Evolutionary conservation across 2,888 invertebrate genomes (phyloP).

Genomic region (Cynaeus angustus): DNA sequence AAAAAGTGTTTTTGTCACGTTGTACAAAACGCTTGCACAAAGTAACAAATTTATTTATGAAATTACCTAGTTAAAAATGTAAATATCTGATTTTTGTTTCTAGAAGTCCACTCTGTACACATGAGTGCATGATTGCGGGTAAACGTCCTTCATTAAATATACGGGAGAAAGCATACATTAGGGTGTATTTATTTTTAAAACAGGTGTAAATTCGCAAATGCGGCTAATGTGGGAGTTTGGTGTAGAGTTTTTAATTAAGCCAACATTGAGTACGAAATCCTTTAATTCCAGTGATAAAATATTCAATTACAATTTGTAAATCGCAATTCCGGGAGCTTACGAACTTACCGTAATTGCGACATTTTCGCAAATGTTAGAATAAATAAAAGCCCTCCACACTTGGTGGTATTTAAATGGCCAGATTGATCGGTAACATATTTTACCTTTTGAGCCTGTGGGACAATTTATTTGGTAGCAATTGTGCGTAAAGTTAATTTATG

Average conservation of each 20-base stretch:
- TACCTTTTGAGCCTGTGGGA: slow-evolving; percentile 59
- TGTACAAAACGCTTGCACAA: no score
- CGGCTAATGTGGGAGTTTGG: slow-evolving; percentile 7
- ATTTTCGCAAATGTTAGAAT: slow-evolving; percentile 19
- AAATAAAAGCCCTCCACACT: slow-evolving; percentile 33
- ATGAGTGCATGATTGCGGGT: neutral
- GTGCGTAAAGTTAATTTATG: slow-evolving; percentile 65
- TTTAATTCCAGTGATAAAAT: slow-evolving; percentile 27
- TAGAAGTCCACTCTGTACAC: no score
- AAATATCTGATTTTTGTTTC: no score
- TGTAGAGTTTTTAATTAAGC: slow-evolving; percentile 18
- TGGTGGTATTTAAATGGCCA: slow-evolving; percentile 41
- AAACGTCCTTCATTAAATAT: neutral
- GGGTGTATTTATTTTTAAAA: slow-evolving; percentile 12
- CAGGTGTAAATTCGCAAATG: slow-evolving; percentile 18
- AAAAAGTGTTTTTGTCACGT: no score
- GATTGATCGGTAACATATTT: slow-evolving; percentile 60
- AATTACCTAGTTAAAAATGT: no score
- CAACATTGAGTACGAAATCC: slow-evolving; percentile 11
- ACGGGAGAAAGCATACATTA: neutral
- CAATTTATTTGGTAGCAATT: slow-evolving; percentile 64
- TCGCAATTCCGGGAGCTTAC: slow-evolving; percentile 2
- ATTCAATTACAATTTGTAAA: slow-evolving; percentile 33
- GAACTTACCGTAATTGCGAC: slow-evolving; percentile 14
- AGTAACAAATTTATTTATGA: no score